A percentile compares a stretch with the other conserved stretches of the same genome.
Conservation (phyloP, 2,888 invertebrate species). For the Acronicta psi region DNA sequence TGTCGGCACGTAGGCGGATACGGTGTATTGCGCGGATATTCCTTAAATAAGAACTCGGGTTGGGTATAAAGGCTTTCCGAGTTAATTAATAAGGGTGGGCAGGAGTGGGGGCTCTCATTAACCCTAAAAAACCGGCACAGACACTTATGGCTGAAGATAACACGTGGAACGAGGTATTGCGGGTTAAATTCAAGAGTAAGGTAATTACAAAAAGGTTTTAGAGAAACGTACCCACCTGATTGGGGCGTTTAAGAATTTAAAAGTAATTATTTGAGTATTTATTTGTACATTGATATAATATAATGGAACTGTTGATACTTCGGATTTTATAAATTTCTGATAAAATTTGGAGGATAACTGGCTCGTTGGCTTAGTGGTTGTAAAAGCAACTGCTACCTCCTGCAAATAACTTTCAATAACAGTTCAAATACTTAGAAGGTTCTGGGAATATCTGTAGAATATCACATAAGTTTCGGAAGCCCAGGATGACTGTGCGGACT, state of each 20-base stretch:
- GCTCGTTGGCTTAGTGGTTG: too few relatives aligned
- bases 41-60: constrained; percentile 18
- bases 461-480: constrained; percentile 10
- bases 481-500: constrained; percentile 15
- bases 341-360: too few relatives aligned
- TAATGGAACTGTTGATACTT: too few relatives aligned
- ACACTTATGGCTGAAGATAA: constrained; percentile 35
- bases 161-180: constrained; percentile 18
- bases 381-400: too few relatives aligned
- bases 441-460: neutral
- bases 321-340: too few relatives aligned
- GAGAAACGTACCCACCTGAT: constrained; percentile 16
- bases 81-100: constrained; percentile 39
- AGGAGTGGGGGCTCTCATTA: constrained; percentile 1
- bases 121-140: constrained; percentile 31
- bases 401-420: too few relatives aligned
- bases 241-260: constrained; percentile 5
- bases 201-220: constrained; percentile 33
- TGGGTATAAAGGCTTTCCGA: constrained; percentile 26
- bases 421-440: neutral
- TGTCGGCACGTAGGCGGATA: neutral
- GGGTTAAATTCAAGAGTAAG: constrained; percentile 6
- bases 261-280: neutral
- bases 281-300: neutral
- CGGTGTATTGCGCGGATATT: neutral